Evolutionary conservation across 2,888 invertebrate species (phyloP).

Genomic region (Neoascia interrupta): DNA sequence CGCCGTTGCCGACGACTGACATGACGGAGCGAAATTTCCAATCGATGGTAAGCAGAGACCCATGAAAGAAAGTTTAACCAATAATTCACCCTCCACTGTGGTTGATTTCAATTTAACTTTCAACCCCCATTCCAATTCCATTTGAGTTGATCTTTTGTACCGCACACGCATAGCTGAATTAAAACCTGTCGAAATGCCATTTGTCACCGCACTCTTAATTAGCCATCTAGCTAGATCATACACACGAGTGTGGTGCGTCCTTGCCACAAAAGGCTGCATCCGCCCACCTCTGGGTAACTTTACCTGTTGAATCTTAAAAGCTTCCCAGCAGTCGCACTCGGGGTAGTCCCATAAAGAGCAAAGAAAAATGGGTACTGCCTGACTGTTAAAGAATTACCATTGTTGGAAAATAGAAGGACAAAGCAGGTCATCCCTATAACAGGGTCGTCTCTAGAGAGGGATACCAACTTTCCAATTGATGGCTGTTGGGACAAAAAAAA

Average conservation of each 20-base stretch:
- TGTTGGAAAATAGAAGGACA: conserved; percentile 13
- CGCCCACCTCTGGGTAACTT: too few species aligned
- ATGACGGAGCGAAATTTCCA: conserved; percentile 37
- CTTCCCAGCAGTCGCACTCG: too few species aligned
- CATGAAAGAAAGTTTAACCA: conserved; percentile 41
- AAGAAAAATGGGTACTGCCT: not conserved
- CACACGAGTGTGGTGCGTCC: not conserved
- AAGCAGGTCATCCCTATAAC: conserved; percentile 14
- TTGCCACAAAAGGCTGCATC: not conserved
- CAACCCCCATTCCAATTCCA: not conserved
- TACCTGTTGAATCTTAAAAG: conserved; percentile 27
- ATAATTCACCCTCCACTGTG: conserved; percentile 38
- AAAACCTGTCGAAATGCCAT: conserved; percentile 22
- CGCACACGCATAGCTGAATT: conserved; percentile 9
- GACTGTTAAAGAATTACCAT: too few species aligned
- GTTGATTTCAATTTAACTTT: conserved; percentile 41
- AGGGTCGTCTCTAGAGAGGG: conserved; percentile 13
- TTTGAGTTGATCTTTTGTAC: not conserved
- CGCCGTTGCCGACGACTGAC: too few species aligned
- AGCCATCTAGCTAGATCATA: conserved; percentile 25
- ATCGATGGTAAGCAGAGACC: conserved; percentile 30
- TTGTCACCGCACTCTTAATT: conserved; percentile 40
- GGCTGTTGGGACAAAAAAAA: not conserved
- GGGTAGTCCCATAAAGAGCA: too few species aligned
- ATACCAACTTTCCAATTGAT: conserved; percentile 25